Evolutionary conservation across 2,888 invertebrate species (phyloP).

Genomic region (Lathronympha strigana): DNA sequence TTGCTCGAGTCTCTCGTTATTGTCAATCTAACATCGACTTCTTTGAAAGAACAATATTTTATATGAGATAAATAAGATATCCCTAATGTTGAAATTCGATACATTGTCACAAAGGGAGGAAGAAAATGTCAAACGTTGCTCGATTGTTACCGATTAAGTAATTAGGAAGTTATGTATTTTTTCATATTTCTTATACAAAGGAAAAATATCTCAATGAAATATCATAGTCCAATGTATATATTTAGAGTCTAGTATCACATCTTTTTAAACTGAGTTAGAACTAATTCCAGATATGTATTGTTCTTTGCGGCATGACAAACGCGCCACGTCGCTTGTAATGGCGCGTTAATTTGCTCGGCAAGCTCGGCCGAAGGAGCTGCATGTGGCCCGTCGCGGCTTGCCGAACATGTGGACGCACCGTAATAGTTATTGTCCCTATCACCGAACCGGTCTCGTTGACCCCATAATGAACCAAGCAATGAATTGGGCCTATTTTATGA

Average conservation of each 20-base stretch:
- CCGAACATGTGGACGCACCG: neutral
- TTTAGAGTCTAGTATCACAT: conserved; percentile 75
- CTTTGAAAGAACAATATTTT: conserved; percentile 42
- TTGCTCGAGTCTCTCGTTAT: conserved; percentile 12
- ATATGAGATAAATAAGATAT: conserved; percentile 57
- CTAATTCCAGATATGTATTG: conserved; percentile 74
- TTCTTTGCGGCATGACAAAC: conserved; percentile 73
- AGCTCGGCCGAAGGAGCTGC: neutral
- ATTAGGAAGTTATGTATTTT: conserved; percentile 79
- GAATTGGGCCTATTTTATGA: conserved; percentile 77
- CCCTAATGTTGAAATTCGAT: conserved; percentile 63
- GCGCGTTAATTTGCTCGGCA: neutral
- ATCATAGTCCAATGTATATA: conserved; percentile 83
- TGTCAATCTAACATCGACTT: conserved; percentile 26
- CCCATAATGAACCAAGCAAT: conserved; percentile 72
- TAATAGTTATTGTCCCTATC: conserved; percentile 58
- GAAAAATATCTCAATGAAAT: conserved; percentile 80
- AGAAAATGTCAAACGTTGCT: conserved; percentile 73
- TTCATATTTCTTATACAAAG: conserved; percentile 80
- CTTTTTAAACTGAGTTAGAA: conserved; percentile 78
- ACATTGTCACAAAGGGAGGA: conserved; percentile 80
- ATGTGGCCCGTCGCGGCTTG: neutral
- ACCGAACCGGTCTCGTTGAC: conserved; percentile 70
- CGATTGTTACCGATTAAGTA: conserved; percentile 81
- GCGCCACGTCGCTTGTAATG: conserved; percentile 60